Base-by-base conservation (phyloP, 92 coral and sea anemone species). In the Epizoanthus scotinus region DNA sequence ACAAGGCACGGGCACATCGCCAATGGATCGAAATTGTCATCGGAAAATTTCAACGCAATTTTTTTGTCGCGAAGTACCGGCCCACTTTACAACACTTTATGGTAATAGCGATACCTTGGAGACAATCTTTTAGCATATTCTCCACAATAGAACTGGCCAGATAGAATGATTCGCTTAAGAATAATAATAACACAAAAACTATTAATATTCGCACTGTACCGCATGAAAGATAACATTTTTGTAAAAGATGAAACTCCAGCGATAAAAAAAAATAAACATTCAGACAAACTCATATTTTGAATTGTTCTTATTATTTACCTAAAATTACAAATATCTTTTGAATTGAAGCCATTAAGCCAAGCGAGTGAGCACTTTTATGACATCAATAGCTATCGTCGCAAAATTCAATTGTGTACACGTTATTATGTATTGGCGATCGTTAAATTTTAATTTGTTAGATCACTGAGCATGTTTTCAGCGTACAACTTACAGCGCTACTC, bases 381-480 rank as follows among this genome's bases (percentile, higher is more conserved):
- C 54, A 75, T 75, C 81, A 75, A 75, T 60, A 75, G 27, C 68
- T 22, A 13, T 38, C 66, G 15, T 59, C 63, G 81, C 26, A 28
- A 75, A 60, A 58, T 59, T 75, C 81, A 40, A 75, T 59, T 75
- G 81, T 38, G 19, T 36, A 58, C 10, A 55, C 38, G 21, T 75
- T 75, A 75, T 59, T 75, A 66, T 38, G 38, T 59, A 42, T 60
- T 60, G 66, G 56, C 2, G 81, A 38, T 75, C 81, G 81, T 75
- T 75, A 75, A 75, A 75, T 75, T 36, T 75, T 75, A 75, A 75
- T 75, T 75, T 75, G 55, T 22, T 75, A 58, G 81, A 58, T 75
- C 81, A 58, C 67, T 59, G 38, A 40, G 79, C 31, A 75, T 58
- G 67, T 31, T 13, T 75, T 59, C 59, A 15, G 9, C 17, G 67